Base-by-base conservation (phyloP, 2,797 vertebrate genomes). In the Periophthalmus magnuspinnatus region DNA sequence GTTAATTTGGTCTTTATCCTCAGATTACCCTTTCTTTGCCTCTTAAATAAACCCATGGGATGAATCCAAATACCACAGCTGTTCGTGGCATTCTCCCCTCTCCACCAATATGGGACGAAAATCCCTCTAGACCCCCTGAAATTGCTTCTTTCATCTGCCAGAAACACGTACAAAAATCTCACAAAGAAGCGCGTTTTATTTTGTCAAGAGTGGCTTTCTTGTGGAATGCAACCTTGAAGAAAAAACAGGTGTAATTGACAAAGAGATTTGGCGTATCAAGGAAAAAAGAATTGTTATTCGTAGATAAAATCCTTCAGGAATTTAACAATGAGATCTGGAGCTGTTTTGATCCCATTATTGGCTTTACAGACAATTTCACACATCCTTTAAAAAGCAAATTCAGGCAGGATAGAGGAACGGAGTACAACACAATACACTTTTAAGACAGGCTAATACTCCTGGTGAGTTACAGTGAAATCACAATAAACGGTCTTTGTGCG, bases 21-120 rank as follows among this genome's bases (percentile, higher is more conserved):
- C 16, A 74, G 55, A 75, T 72, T 79, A 82, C 68, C 69, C 48
- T 70, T 71, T 80, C 36, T 68, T 62, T 65, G 62, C 78, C 76
- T 75, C 72, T 79, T 62, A 70, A 86, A 83, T 75, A 74, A 84
- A 82, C 68, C 80, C 72, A 74, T 75, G 82, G 80, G 84, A 87
- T 74, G 70, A 77, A 84, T 91, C 74, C 76, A 66, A 83, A 88
- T 87, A 78, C 85, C 75, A 84, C 69, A 90, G 84, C 74, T 76
- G 79, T 79, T 87, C 81, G 89, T 80, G 81, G 72, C 79, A 83
- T 88, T 84, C 84, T 86, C 80, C 70, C 83, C 77, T 78, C 72
- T 81, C 82, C 79, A 78, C 70, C 72, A 74, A 76, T 85, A 83
- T 9, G 10, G 41, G 72, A 66, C 62, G 34, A 73, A 76, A 90